Base-by-base conservation (phyloP, 2,888 invertebrate species). In the Lysandra coridon region DNA sequence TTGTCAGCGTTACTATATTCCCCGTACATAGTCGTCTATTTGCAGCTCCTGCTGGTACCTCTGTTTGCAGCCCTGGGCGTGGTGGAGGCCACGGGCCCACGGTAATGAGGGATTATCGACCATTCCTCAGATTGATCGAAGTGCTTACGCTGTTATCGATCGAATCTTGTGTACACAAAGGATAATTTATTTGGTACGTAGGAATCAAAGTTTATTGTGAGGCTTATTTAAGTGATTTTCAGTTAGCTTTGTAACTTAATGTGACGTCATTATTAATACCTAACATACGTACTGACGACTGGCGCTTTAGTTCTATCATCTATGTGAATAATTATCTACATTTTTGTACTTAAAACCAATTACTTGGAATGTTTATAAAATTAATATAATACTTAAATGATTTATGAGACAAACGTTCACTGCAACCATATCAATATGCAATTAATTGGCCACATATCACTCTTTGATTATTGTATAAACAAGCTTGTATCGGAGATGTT, bases 101-200 rank as follows among this genome's bases (percentile, higher is more conserved):
- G 79, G 82, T 85, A 84, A 84, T 83, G 82, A 83, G 82, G 84
- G 83, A 85, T 84, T 85, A 85, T 84, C 83, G 82, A 73, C 83
- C 82, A 81, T 84, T 83, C 83, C 83, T 83, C 82, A 81, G 79
- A 80, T 82, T 81, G 82, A 82, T 83, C 80, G 82, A 80, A 74
- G 74, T 75, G 80, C 82, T 81, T 79, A 78, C 60, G 80, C 80
- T 82, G 81, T 82, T 83, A 83, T 83, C 82, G 81, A 83, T 83
- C 81, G 83, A 81, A 82, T 81, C 80, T 81, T 82, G 80, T 80
- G 78, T 79, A 79, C 60, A 75, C 69, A 78, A 62, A 60, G 78
- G 78, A 64, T 69, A 69, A 69, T 78, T 78, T 78, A 78, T 78
- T 78, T 49, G 49, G 49, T 69, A 64, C 33, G 62, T 78, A 64